These are phyloP conservation scores for Strigamia maritima DNA, from an alignment of 2,888 invertebrate species.

Conservation along the genomic window DNA sequence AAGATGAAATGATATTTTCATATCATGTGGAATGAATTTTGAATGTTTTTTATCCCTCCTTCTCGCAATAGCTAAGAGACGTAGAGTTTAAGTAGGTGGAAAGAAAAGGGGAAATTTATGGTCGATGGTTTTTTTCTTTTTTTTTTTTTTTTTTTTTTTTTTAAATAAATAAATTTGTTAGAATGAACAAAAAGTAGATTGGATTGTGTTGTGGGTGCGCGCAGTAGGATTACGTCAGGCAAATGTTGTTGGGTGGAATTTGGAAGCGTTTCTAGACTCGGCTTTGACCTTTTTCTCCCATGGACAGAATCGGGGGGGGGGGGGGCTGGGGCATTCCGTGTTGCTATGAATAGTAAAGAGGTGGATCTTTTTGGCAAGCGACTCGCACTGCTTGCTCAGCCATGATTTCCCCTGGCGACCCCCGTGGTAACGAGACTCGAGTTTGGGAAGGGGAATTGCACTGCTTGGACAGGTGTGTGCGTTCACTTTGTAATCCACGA, in stretches of 20 bases:
- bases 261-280: not conserved
- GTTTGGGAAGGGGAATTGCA: constrained; percentile 7
- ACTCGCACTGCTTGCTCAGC: constrained; percentile 24
- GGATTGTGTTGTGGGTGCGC: not conserved
- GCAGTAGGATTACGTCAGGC: constrained; percentile 12
- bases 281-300: constrained; percentile 22
- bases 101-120: too few species aligned
- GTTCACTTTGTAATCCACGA: constrained; percentile 17
- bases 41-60: not conserved
- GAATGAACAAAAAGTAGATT: constrained; percentile 3
- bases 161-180: not conserved
- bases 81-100: not conserved
- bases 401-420: constrained; percentile 13
- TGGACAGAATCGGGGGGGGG: not conserved
- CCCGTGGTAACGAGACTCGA: constrained; percentile 1
- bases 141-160: too few species aligned
- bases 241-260: constrained; percentile 2
- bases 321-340: not conserved
- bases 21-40: not conserved
- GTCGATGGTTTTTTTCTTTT: too few species aligned
- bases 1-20: not conserved
- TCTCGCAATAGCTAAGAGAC: not conserved
- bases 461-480: constrained; percentile 25
- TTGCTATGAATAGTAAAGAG: constrained; percentile 11
- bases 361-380: constrained; percentile 19